Evolutionary conservation across 2,797 vertebrate genomes (phyloP).

Genomic region (Gorsachius magnificus): DNA sequence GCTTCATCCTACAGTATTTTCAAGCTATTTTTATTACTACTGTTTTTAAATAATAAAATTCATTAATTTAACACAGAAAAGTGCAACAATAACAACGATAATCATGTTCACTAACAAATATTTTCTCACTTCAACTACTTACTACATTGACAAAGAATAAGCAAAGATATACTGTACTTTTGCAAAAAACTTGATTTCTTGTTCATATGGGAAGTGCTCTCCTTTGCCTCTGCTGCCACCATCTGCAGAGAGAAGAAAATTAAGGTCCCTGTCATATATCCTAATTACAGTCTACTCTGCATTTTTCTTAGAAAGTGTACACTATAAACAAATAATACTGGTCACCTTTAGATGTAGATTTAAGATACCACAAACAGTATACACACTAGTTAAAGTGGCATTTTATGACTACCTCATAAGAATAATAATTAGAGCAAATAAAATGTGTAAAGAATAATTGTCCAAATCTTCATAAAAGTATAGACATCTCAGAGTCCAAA

Average conservation of each 20-base stretch:
- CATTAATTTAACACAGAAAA: neutral
- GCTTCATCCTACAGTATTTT: neutral
- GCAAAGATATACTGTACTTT: constrained; percentile 83
- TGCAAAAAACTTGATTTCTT: constrained; percentile 97
- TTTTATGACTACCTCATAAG: neutral
- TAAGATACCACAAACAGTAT: neutral
- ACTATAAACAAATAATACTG: neutral
- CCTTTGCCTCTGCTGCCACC: constrained; percentile 83
- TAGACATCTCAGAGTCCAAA: neutral
- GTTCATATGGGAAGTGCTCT: constrained; percentile 89
- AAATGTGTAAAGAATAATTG: neutral
- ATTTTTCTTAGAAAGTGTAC: neutral
- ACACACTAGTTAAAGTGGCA: neutral
- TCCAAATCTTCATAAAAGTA: neutral
- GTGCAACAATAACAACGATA: neutral
- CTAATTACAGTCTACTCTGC: neutral
- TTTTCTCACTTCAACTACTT: neutral
- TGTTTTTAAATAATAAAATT: neutral
- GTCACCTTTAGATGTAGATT: neutral
- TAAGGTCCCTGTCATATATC: neutral
- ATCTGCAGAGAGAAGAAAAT: constrained; percentile 78
- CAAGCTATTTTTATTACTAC: neutral
- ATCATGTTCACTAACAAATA: neutral
- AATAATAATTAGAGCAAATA: neutral
- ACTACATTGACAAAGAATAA: neutral